Conservation (phyloP, 1,140 invertebrate genomes). For the Probaryconus sp. region DNA sequence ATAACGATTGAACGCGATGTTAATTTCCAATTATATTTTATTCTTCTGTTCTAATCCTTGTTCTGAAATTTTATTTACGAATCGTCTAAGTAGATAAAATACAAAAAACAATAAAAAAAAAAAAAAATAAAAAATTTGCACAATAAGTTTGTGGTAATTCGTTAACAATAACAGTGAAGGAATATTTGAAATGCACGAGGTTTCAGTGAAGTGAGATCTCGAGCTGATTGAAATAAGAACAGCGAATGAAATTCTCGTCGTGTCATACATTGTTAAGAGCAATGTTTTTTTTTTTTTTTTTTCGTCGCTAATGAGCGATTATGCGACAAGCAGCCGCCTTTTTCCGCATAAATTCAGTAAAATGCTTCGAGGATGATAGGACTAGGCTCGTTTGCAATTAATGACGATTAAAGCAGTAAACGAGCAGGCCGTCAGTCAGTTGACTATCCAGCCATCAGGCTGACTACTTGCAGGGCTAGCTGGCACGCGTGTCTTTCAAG, state of each 20-base stretch:
- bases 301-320: conserved; percentile 35
- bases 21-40: too few species aligned
- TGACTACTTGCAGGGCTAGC: too few species aligned
- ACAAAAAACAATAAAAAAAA: too few species aligned
- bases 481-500: conserved; percentile 56
- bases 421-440: conserved; percentile 49
- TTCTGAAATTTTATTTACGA: too few species aligned
- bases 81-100: too few species aligned
- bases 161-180: too few species aligned
- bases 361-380: conserved; percentile 37
- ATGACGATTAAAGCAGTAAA: conserved; percentile 59
- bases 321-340: conserved; percentile 14
- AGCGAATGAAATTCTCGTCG: conserved; percentile 3
- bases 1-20: too few species aligned
- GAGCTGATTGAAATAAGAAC: conserved; percentile 25
- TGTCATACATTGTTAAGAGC: neutral
- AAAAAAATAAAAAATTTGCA: too few species aligned
- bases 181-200: too few species aligned
- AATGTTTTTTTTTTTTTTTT: conserved; percentile 9
- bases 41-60: too few species aligned
- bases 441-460: conserved; percentile 34
- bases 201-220: too few species aligned
- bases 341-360: conserved; percentile 39
- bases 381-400: conserved; percentile 59
- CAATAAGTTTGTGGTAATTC: too few species aligned